A percentile compares a stretch with the other conserved stretches of the same genome.
Conservation (phyloP, 2,888 invertebrate genomes). For the Ormyrus labotus region DNA sequence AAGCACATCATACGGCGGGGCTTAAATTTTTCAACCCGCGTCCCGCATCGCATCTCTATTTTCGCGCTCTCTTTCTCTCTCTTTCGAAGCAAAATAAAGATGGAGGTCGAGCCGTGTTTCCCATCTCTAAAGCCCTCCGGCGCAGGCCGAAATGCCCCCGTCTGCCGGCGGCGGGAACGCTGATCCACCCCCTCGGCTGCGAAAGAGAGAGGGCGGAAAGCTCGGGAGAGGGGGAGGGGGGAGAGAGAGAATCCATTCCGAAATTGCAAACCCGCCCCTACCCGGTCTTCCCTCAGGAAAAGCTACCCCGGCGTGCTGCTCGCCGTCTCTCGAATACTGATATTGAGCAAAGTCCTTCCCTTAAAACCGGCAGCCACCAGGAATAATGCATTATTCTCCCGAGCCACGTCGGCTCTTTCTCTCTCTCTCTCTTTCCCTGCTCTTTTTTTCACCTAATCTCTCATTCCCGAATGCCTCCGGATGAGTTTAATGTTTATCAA, state of each 20-base stretch:
- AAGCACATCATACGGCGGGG: slow-evolving; percentile 2
- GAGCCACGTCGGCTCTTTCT: slow-evolving; percentile 56
- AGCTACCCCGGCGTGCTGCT: slow-evolving; percentile 66
- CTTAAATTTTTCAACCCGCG: slow-evolving; percentile 49
- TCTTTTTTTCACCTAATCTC: neutral
- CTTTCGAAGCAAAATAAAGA: slow-evolving; percentile 52
- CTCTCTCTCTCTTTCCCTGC: slow-evolving; percentile 34
- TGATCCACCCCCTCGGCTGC: slow-evolving; percentile 49
- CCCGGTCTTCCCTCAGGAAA: slow-evolving; percentile 70
- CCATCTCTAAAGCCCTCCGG: slow-evolving; percentile 63
- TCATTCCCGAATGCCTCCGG: neutral
- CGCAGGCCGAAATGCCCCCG: slow-evolving; percentile 59
- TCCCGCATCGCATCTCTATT: slow-evolving; percentile 28
- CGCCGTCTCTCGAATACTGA: slow-evolving; percentile 73
- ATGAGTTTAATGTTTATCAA: neutral
- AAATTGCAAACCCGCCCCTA: slow-evolving; percentile 73
- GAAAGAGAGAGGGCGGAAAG: slow-evolving; percentile 32
- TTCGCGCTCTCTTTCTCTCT: slow-evolving; percentile 1
- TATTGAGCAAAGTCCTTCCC: slow-evolving; percentile 72
- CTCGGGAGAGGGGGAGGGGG: slow-evolving; percentile 60
- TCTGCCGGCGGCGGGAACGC: slow-evolving; percentile 56
- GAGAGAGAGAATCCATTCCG: slow-evolving; percentile 73
- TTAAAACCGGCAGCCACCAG: slow-evolving; percentile 69
- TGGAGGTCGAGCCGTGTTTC: slow-evolving; percentile 63
- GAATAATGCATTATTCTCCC: slow-evolving; percentile 72